Evolutionary conservation across 2,888 invertebrate species (phyloP), one percentile per base, ranked within the genome.

Genomic region (Lepidochitona cinerea): DNA sequence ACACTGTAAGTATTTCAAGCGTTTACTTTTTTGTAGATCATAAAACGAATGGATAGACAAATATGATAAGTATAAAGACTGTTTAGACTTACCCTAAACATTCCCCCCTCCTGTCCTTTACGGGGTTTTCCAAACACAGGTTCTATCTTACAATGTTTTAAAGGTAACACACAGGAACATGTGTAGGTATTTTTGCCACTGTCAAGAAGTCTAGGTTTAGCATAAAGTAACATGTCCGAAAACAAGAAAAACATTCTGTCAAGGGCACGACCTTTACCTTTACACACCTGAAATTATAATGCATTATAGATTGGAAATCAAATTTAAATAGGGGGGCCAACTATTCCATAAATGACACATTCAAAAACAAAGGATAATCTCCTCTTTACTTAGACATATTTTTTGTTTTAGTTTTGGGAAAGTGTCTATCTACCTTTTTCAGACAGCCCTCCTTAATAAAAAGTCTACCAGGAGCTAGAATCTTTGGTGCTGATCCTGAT

Each of bases 181-280:
- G 93, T 93, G 83, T 93, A 93, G 14, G 93, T 85, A 37, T 79
- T 81, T 32, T 80, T 92, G 1, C 92, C 91, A 0, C 93, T 92
- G 68, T 93, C 92, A 3, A 91, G 88, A 23, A 93, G 92, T 71
- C 92, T 90, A 69, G 93, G 92, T 91, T 95, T 95, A 84, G 94
- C 95, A 85, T 94, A 95, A 88, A 95, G 92, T 64, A 95, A 91
- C 82, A 94, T 94, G 85, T 95, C 95, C 23, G 93, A 94, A 90
- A 95, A 93, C 23, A 95, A 91, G 78, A 95, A 93, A 77, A 95
- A 94, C 86, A 94, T 94, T 7, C 94, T 90, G 81, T 93, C 93
- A 73, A 93, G 85, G 18, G 89, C 88, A 67, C 85, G 84, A 7
- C 85, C 86, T 29, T 88, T 89, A 70, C 85, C 84, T 29, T 87